Evolutionary conservation across 2,888 invertebrate species (phyloP).

Genomic region (Caenorhabditis sp.): DNA sequence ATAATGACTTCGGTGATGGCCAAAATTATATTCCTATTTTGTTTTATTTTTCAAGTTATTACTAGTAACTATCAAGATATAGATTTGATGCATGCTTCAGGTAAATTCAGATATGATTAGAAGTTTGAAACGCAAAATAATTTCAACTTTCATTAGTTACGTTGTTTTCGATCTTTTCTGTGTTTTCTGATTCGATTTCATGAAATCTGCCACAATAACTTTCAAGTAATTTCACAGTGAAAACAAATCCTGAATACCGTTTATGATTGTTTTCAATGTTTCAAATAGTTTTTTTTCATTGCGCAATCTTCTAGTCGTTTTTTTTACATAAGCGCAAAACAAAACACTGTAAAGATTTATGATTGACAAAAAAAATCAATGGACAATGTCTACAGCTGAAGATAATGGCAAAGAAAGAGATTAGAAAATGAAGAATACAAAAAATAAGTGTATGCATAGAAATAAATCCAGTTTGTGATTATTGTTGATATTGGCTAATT

Average conservation of each 20-base stretch:
- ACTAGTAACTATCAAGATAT: constrained; percentile 26
- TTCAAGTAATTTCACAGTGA: neutral
- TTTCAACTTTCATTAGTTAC: neutral
- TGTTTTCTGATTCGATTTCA: too few relatives aligned
- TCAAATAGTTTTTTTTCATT: neutral
- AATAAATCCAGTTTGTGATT: constrained; percentile 10
- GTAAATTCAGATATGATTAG: constrained; percentile 17
- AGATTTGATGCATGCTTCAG: constrained; percentile 27
- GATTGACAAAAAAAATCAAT: neutral
- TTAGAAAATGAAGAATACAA: neutral
- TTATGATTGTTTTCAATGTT: neutral
- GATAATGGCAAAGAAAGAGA: neutral
- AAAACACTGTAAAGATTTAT: neutral
- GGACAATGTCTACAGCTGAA: neutral
- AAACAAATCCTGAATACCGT: too few relatives aligned
- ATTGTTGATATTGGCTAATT: constrained; percentile 43
- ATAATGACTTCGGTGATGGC: constrained; percentile 14
- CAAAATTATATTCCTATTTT: constrained; percentile 19
- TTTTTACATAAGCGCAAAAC: neutral
- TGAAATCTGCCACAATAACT: neutral
- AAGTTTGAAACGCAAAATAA: neutral
- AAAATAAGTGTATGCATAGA: neutral
- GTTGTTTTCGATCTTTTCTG: too few relatives aligned
- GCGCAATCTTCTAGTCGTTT: neutral
- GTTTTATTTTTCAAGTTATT: constrained; percentile 24